Conservation (phyloP, 2,113 vertebrate species). For the Bambusicola thoracicus region DNA sequence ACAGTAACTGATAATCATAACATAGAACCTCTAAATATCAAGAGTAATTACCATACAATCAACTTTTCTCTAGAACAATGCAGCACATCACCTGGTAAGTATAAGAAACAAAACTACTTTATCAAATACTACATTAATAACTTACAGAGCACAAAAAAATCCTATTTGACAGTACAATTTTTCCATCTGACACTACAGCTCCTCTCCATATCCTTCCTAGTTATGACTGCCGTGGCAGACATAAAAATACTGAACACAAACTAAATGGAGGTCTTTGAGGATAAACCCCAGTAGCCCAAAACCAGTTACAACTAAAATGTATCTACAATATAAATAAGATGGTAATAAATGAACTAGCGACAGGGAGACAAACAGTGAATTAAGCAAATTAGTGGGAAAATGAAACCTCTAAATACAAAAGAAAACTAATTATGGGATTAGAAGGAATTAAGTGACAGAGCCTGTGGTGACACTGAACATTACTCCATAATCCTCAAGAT, state of each 20-base stretch:
- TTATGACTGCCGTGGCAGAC: constrained; percentile 6
- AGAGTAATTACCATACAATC: neutral
- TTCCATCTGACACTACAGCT: constrained; percentile 33
- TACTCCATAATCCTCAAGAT: neutral
- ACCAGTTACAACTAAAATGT: constrained; percentile 58
- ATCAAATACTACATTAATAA: neutral
- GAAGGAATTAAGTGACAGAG: constrained; percentile 11
- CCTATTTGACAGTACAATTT: neutral
- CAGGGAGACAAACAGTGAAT: constrained; percentile 41
- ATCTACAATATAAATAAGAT: constrained; percentile 28
- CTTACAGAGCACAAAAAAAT: neutral
- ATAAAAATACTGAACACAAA: constrained; percentile 51
- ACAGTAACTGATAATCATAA: neutral
- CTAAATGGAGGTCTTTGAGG: constrained; percentile 40
- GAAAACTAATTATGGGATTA: constrained; percentile 22
- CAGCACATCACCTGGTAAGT: neutral
- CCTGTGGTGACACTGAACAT: neutral
- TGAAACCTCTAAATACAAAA: constrained; percentile 30
- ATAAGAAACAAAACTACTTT: neutral
- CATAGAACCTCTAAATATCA: neutral
- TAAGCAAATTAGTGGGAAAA: constrained; percentile 45
- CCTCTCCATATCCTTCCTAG: constrained; percentile 23
- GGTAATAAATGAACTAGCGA: constrained; percentile 40
- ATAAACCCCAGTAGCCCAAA: constrained; percentile 44
- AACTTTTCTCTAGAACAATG: neutral